A percentile compares a stretch with the other conserved stretches of the same genome.
Evolutionary conservation across 2,888 invertebrate genomes (phyloP).

Genomic region (Hybos culiciformis): DNA sequence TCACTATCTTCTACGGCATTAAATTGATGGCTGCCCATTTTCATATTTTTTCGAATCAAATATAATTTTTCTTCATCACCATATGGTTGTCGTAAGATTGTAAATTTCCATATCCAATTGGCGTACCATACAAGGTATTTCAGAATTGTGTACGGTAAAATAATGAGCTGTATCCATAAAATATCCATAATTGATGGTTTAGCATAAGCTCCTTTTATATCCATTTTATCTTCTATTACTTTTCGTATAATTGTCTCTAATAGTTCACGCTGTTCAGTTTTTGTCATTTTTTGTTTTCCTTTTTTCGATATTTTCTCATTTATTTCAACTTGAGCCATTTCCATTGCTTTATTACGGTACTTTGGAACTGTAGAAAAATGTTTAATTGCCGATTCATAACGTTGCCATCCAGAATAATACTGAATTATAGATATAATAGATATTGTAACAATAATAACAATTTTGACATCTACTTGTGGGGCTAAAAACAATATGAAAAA

Average conservation of each 20-base stretch:
- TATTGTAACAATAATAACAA: conserved; percentile 74
- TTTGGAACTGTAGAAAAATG: conserved; percentile 79
- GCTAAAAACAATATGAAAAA: conserved; percentile 30
- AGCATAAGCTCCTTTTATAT: conserved; percentile 84
- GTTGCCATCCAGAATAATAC: conserved; percentile 64
- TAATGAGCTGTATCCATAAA: conserved; percentile 69
- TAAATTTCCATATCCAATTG: conserved; percentile 72
- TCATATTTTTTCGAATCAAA: conserved; percentile 66
- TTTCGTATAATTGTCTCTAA: conserved; percentile 64
- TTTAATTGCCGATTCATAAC: conserved; percentile 72
- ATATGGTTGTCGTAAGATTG: conserved; percentile 58
- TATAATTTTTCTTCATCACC: conserved; percentile 73
- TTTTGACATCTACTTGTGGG: conserved; percentile 80
- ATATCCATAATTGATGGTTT: conserved; percentile 67
- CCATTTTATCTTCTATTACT: conserved; percentile 85
- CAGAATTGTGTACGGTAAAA: conserved; percentile 61
- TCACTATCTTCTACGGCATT: conserved; percentile 60
- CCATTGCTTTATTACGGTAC: conserved; percentile 67
- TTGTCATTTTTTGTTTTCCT: conserved; percentile 41
- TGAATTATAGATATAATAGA: conserved; percentile 75
- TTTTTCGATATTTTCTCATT: conserved; percentile 39
- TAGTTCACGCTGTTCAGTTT: conserved; percentile 56
- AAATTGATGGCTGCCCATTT: conserved; percentile 56
- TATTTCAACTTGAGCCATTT: conserved; percentile 45
- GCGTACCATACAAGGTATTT: conserved; percentile 60